Base-by-base conservation (phyloP, 2,797 vertebrate genomes). In the Schizopygopsis pylzovi region DNA sequence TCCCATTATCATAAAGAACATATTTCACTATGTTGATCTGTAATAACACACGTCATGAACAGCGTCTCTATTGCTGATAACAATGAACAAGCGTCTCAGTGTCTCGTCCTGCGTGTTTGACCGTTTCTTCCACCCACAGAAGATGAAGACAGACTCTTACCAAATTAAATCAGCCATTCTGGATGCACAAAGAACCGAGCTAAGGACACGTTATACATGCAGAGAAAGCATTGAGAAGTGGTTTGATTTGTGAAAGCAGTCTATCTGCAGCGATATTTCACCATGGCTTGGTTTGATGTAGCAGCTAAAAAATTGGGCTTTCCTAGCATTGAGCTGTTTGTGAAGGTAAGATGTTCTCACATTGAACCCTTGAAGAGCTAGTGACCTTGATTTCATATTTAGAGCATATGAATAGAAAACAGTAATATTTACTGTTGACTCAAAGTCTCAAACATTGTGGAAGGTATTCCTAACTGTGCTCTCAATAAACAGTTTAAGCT, bases 241-340 rank as follows among this genome's bases (percentile, higher is more conserved):
- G n/a, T 59, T 81, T 37, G 72, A 33, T 15, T 20, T 25, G n/a
- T 9, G 18, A 71, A 18, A 79, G 41, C 43, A 10, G 56, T 43
- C 3, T 78, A 80, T 47, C 37, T 39, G 75, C 82, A 85, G 52
- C 0, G 6, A 33, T 63, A 0, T 49, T 39, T 76, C 88, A 87
- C 2, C 54, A 94, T 94, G 94, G 94, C 94, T 84, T 94, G 92
- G 92, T 93, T 90, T 86, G 93, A 94, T 82, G 87, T 77, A 56
- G 84, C 89, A 28, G 92, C 90, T 33, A 81, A 91, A 86, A 90
- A 90, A 72, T 67, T 91, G 73, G 90, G 70, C 0, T 92, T 94
- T 43, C 95, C 94, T 22, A 88, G 89, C 59, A 91, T 94, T 84
- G 94, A 95, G 85, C 89, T 95, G 87, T 94, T 95, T 87, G 94